These are phyloP conservation scores for Cosmia pyralina DNA, from an alignment of 2,888 invertebrate genomes.

Conservation along the genomic window DNA sequence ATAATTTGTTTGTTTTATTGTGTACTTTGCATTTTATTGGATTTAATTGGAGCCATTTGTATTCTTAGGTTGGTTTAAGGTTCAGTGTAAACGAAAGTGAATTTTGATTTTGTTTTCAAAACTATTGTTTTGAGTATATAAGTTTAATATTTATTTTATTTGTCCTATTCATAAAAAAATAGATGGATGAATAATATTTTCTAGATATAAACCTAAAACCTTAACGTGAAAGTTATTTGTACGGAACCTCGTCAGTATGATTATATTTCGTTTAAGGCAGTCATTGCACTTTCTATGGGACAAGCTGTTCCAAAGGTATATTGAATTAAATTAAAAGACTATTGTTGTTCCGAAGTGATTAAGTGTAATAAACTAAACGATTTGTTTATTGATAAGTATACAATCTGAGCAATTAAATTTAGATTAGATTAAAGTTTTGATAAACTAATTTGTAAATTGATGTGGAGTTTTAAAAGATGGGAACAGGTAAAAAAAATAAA, in stretches of 20 bases:
- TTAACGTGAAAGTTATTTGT: neutral
- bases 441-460: constrained; percentile 13
- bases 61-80: constrained; percentile 69
- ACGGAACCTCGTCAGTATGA: constrained; percentile 26
- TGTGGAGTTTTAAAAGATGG: neutral
- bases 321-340: constrained; percentile 49
- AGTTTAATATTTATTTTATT: too few relatives aligned
- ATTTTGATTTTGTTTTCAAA: neutral
- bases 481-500: neutral
- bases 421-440: constrained; percentile 31
- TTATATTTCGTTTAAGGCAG: constrained; percentile 6
- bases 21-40: constrained; percentile 86
- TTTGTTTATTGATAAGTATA: constrained; percentile 33
- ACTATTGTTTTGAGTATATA: neutral
- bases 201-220: too few relatives aligned
- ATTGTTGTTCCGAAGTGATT: constrained; percentile 45
- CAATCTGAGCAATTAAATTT: constrained; percentile 36
- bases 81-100: constrained; percentile 41
- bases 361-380: constrained; percentile 48
- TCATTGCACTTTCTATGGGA: constrained; percentile 10
- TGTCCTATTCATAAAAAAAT: too few relatives aligned
- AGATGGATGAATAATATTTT: too few relatives aligned
- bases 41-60: constrained; percentile 83
- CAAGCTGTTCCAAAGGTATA: constrained; percentile 30
- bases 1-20: constrained; percentile 89